Evolutionary conservation across 1,140 invertebrate genomes (phyloP).

Genomic region (Drosophila nigrodunni): DNA sequence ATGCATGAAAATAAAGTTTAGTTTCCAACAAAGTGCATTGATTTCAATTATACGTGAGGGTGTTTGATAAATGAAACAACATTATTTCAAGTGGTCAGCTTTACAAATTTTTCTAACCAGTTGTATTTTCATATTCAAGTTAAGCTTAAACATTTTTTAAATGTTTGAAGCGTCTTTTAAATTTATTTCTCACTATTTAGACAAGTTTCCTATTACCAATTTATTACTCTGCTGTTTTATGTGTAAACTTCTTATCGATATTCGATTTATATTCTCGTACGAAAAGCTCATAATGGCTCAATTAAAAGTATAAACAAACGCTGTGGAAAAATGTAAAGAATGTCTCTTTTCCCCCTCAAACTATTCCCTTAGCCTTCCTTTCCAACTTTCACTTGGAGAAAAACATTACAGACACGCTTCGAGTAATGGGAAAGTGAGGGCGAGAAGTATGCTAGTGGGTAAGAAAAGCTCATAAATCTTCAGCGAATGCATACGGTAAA

Average conservation of each 20-base stretch:
- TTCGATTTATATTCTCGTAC: no score
- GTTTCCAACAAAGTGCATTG: constrained; percentile 54
- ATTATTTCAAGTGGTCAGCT: neutral
- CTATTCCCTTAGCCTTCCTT: constrained; percentile 8
- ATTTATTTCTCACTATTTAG: no score
- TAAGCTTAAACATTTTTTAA: no score
- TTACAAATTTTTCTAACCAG: neutral
- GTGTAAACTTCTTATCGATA: no score
- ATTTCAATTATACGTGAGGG: constrained; percentile 65
- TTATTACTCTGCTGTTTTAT: no score
- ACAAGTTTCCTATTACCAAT: no score
- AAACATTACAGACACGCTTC: constrained; percentile 32
- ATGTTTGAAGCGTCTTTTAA: no score
- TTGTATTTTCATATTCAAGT: no score
- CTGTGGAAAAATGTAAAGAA: no score
- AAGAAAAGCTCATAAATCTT: constrained; percentile 61
- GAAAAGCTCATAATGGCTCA: no score
- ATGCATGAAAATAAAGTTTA: constrained; percentile 63
- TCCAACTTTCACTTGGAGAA: constrained; percentile 39
- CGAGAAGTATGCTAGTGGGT: constrained; percentile 6
- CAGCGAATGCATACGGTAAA: constrained; percentile 66
- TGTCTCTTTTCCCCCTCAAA: neutral
- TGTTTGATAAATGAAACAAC: constrained; percentile 11
- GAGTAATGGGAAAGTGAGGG: neutral
- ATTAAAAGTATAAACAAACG: no score